Base-by-base conservation (phyloP, 2,888 invertebrate species). In the Tipula unca region DNA sequence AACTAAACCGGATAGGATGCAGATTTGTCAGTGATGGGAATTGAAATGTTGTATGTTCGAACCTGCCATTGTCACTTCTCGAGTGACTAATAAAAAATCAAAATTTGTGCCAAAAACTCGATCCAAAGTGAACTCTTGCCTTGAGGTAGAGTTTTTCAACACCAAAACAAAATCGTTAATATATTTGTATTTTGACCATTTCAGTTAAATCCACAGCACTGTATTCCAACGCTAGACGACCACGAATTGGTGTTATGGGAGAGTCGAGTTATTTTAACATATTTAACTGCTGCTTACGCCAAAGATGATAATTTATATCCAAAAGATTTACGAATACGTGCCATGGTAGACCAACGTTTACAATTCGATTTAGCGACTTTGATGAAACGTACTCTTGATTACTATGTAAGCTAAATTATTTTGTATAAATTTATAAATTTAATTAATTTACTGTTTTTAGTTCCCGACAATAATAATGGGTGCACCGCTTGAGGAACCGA, bases 241-340 rank as follows among this genome's bases (percentile, higher is more conserved):
- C 91, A 92, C 86, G 93, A 93, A 10, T 91, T 93, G 86, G 89
- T 91, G 32, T 87, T 94, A 10, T 92, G 92, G 91, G 93, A 91
- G 87, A 91, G 91, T 87, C 91, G 91, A 3, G 91, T 93, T 0
- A 94, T 94, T 86, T 90, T 93, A 88, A 89, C 92, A 13, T 94
- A 94, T 88, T 89, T 94, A 88, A 92, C 91, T 0, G 91, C 93
- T 85, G 92, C 93, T 87, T 94, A 94, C 88, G 93, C 89, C 42
- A 93, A 93, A 87, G 92, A 93, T 86, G 93, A 93, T 87, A 90
- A 91, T 6, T 89, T 94, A 14, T 94, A 93, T 88, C 94, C 94
- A 0, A 92, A 92, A 86, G 93, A 94, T 87, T 90, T 93, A 0
- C 92, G 93, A 86, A 90, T 91, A 84, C 91, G 93, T 2, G 94